phyloP scores from a whole-genome alignment of 2,113 vertebrate genomes.

The Falcunculus frontatus region DNA sequence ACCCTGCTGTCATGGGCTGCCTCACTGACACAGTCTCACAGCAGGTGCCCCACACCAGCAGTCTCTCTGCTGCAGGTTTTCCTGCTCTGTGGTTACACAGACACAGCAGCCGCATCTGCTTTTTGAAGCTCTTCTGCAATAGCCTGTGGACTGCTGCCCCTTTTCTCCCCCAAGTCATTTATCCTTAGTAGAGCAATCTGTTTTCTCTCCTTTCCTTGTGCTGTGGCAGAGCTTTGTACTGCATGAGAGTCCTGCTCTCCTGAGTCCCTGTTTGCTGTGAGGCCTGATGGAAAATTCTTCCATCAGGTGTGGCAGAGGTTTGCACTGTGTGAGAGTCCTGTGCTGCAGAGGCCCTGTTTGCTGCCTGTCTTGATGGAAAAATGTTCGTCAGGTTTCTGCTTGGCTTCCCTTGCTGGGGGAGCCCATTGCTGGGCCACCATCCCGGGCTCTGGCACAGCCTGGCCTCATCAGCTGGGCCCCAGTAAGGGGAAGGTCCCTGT shows the following conservation, averaged over 20 bases:
- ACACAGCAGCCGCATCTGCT: background rate
- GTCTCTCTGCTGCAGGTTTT: background rate
- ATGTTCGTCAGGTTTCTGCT: background rate
- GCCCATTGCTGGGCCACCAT: background rate
- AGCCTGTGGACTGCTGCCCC: background rate
- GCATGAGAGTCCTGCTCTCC: background rate
- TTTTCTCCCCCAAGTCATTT: background rate
- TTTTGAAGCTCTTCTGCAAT: background rate
- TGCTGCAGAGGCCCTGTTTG: background rate
- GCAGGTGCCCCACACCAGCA: background rate
- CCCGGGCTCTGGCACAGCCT: background rate
- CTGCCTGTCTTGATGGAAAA: background rate
- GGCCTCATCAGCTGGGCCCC: background rate
- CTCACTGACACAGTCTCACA: background rate
- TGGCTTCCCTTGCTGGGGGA: background rate
- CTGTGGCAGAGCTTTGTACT: background rate
- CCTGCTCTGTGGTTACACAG: background rate
- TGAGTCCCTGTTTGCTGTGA: background rate
- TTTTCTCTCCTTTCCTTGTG: background rate
- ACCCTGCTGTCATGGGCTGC: background rate
- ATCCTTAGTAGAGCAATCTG: background rate
- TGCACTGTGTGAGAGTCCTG: background rate
- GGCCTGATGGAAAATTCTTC: background rate
- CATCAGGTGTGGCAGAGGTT: background rate
- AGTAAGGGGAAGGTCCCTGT: background rate